A percentile compares a stretch with the other conserved stretches of the same genome.
Evolutionary conservation across 2,113 vertebrate genomes (phyloP).

Genomic region (Melanerpes aurifrons): DNA sequence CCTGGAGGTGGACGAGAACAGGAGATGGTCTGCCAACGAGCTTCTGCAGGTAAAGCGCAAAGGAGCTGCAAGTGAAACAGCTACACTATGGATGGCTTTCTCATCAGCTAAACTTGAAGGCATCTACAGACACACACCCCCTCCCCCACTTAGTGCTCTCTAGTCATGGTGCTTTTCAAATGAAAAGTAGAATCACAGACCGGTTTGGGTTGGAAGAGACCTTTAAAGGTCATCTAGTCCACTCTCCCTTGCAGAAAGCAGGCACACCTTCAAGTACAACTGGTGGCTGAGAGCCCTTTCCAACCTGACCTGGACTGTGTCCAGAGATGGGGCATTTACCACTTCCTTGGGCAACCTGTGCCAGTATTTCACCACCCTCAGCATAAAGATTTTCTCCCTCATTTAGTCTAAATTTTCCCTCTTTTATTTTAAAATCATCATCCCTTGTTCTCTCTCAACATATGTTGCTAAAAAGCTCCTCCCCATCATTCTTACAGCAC

Average conservation of each 20-base stretch:
- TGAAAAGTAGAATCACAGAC: neutral
- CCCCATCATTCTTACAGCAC: too few species aligned
- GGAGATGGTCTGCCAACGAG: slow-evolving; percentile 94
- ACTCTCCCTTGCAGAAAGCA: neutral
- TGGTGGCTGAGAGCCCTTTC: too few species aligned
- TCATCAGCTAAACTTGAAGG: neutral
- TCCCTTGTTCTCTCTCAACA: too few species aligned
- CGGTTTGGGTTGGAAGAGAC: too few species aligned
- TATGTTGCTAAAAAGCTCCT: too few species aligned
- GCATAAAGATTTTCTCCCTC: neutral
- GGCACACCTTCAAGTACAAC: neutral
- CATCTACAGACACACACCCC: too few species aligned
- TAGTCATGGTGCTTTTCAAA: neutral
- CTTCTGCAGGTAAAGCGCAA: slow-evolving; percentile 87
- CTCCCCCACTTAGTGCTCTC: neutral
- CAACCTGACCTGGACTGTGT: neutral
- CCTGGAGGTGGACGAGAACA: slow-evolving; percentile 98
- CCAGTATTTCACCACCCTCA: neutral
- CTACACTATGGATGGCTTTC: neutral
- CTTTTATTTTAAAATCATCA: too few species aligned
- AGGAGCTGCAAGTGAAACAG: neutral
- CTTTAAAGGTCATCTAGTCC: neutral
- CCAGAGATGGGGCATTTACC: neutral
- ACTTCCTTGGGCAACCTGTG: neutral
- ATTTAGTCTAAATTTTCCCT: too few species aligned